These are phyloP conservation scores for Drosophila azteca DNA, from an alignment of 1,140 invertebrate species.

Conservation along the genomic window DNA sequence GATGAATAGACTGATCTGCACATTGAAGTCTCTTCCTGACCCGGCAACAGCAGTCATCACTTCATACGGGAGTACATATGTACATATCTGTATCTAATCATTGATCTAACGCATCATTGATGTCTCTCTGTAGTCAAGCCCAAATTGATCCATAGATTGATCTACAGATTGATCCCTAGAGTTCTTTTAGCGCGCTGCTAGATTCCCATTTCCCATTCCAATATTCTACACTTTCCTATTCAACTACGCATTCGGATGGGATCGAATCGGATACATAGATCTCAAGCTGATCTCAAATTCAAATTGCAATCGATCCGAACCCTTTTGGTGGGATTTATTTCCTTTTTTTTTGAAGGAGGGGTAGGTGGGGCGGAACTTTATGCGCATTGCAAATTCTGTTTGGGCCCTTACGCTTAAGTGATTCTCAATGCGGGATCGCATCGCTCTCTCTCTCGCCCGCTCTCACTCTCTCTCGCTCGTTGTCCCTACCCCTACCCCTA, in stretches of 20 bases:
- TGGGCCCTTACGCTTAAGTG: conserved; percentile 64
- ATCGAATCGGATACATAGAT: too few relatives aligned
- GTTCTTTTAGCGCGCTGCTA: not conserved
- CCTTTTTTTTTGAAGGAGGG: conserved; percentile 10
- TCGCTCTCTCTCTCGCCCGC: conserved; percentile 21
- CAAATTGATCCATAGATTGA: too few relatives aligned
- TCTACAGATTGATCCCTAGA: not conserved
- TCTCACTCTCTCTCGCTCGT: conserved; percentile 16
- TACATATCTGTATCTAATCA: too few relatives aligned
- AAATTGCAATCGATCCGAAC: conserved; percentile 20
- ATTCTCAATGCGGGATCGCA: conserved; percentile 45
- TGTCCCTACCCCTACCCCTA: not conserved
- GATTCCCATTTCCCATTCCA: not conserved
- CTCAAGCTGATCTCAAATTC: conserved; percentile 34
- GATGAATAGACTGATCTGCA: too few relatives aligned
- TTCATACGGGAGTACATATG: too few relatives aligned
- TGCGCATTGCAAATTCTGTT: conserved; percentile 68
- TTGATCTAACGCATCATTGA: too few relatives aligned
- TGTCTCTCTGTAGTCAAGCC: too few relatives aligned
- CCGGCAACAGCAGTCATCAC: too few relatives aligned
- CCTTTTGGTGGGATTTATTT: conserved; percentile 27
- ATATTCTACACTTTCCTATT: conserved; percentile 30
- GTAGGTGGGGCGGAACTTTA: conserved; percentile 37
- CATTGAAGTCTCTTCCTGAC: too few relatives aligned
- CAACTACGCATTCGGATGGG: conserved; percentile 23